Percentiles rank a stretch among this genome's conserved stretches.
phyloP scores from a whole-genome alignment of 1,140 invertebrate species.

The Babylonia areolata region DNA sequence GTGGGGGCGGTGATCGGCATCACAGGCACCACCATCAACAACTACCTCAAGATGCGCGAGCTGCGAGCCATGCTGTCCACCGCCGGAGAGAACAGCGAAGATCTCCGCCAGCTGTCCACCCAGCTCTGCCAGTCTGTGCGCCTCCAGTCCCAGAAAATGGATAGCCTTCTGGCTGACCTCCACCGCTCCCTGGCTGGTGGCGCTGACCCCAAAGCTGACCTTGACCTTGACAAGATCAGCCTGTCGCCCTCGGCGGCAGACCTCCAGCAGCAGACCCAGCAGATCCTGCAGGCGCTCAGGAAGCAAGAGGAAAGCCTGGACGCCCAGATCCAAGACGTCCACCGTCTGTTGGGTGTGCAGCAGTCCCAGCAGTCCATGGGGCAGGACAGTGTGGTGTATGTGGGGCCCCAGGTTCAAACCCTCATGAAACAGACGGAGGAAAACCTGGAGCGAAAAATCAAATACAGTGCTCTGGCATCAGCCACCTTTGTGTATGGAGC shows the following conservation, averaged over 20 bases:
- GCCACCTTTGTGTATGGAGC: conserved; percentile 66
- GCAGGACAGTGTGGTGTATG: conserved; percentile 63
- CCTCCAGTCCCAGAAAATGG: conserved; percentile 63
- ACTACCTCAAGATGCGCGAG: conserved; percentile 82
- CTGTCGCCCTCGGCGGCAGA: conserved; percentile 30
- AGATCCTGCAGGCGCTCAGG: conserved; percentile 57
- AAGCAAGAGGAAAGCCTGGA: conserved; percentile 54
- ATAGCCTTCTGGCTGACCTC: conserved; percentile 58
- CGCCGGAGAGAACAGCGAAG: conserved; percentile 56
- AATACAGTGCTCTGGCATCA: conserved; percentile 66
- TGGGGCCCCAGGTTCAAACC: conserved; percentile 67
- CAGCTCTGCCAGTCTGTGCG: conserved; percentile 56
- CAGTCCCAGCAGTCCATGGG: not conserved
- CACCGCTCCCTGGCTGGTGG: conserved; percentile 19
- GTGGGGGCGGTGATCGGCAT: conserved; percentile 83
- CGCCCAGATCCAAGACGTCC: conserved; percentile 54
- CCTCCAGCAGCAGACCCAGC: conserved; percentile 55
- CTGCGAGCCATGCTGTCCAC: conserved; percentile 80
- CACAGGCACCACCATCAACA: conserved; percentile 82
- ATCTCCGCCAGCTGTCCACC: conserved; percentile 51
- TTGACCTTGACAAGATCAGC: conserved; percentile 16
- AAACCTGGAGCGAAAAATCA: conserved; percentile 71
- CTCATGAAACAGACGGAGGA: conserved; percentile 64
- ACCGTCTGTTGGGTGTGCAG: conserved; percentile 46
- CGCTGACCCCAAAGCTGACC: not conserved